A percentile compares a stretch with the other conserved stretches of the same genome.
These are phyloP conservation scores for Fissipunctia ypsillon DNA, from an alignment of 2,888 invertebrate genomes.

Conservation along the genomic window DNA sequence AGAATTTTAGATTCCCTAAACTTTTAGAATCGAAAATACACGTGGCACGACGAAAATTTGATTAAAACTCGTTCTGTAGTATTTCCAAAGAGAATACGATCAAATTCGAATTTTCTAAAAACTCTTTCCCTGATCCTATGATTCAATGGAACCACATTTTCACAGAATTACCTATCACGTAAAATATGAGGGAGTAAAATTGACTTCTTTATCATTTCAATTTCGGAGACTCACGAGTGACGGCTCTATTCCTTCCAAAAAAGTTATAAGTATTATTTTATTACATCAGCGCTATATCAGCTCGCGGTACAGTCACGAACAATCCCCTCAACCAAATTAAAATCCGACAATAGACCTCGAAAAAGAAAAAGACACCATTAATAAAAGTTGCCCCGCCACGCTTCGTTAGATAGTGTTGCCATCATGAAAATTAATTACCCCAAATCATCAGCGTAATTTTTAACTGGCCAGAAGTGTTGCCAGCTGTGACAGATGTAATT, in stretches of 20 bases:
- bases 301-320: slow-evolving; percentile 19
- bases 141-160: slow-evolving; percentile 49
- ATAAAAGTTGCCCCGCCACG: slow-evolving; percentile 49
- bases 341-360: slow-evolving; percentile 23
- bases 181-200: slow-evolving; percentile 43
- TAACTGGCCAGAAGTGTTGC: slow-evolving; percentile 57
- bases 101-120: slow-evolving; percentile 25
- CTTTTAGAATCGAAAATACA: slow-evolving; percentile 27
- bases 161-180: slow-evolving; percentile 41
- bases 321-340: slow-evolving; percentile 38
- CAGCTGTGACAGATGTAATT: slow-evolving; percentile 70
- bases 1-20: slow-evolving; percentile 28
- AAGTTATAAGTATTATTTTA: slow-evolving; percentile 50
- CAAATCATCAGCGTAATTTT: slow-evolving; percentile 64
- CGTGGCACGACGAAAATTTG: slow-evolving; percentile 19
- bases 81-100: slow-evolving; percentile 33
- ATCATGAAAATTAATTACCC: slow-evolving; percentile 60
- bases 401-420: slow-evolving; percentile 54
- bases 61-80: slow-evolving; percentile 30
- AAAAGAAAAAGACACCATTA: slow-evolving; percentile 48
- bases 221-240: slow-evolving; percentile 39
- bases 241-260: slow-evolving; percentile 39
- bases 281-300: slow-evolving; percentile 27
- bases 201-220: slow-evolving; percentile 56
- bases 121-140: slow-evolving; percentile 24